Conservation (phyloP, 2,888 invertebrate genomes). For the Clistopyga incitator region DNA sequence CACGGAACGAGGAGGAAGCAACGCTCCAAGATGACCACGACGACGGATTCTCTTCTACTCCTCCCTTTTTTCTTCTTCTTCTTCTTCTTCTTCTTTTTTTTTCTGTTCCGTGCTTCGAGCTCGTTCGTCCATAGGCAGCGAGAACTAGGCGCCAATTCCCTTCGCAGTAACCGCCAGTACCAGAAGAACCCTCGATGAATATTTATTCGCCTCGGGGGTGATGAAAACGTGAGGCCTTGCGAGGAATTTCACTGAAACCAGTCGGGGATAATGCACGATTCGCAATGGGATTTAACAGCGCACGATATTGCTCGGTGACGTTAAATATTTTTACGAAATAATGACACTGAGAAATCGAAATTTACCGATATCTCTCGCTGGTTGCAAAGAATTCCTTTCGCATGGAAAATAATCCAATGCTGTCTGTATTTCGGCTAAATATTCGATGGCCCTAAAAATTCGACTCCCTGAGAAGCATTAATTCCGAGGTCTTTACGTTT, state of each 20-base stretch:
- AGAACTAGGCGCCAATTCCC: constrained; percentile 38
- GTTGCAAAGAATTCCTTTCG: too few relatives aligned
- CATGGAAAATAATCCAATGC: too few relatives aligned
- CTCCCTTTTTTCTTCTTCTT: constrained; percentile 35
- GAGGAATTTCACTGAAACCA: constrained; percentile 10
- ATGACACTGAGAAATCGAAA: too few relatives aligned
- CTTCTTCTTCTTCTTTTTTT: constrained; percentile 24
- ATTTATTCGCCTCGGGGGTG: constrained; percentile 39
- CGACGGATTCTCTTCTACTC: constrained; percentile 36
- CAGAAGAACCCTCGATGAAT: constrained; percentile 51
- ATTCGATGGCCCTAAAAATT: too few relatives aligned
- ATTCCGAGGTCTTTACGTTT: too few relatives aligned
- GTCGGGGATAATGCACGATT: neutral
- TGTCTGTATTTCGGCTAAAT: too few relatives aligned
- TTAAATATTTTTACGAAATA: too few relatives aligned
- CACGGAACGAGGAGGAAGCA: constrained; percentile 79
- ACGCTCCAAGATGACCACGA: constrained; percentile 65
- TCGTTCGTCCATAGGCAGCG: constrained; percentile 44
- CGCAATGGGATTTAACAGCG: too few relatives aligned
- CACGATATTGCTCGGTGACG: too few relatives aligned
- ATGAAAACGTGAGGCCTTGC: constrained; percentile 21
- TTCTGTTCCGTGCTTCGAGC: constrained; percentile 44
- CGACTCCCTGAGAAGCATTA: too few relatives aligned
- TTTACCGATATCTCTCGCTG: too few relatives aligned
- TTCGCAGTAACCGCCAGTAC: constrained; percentile 10